Evolutionary conservation across 2,113 vertebrate genomes (phyloP), one percentile per base, ranked within the genome.

Genomic region (Malurus alboscapulatus): DNA sequence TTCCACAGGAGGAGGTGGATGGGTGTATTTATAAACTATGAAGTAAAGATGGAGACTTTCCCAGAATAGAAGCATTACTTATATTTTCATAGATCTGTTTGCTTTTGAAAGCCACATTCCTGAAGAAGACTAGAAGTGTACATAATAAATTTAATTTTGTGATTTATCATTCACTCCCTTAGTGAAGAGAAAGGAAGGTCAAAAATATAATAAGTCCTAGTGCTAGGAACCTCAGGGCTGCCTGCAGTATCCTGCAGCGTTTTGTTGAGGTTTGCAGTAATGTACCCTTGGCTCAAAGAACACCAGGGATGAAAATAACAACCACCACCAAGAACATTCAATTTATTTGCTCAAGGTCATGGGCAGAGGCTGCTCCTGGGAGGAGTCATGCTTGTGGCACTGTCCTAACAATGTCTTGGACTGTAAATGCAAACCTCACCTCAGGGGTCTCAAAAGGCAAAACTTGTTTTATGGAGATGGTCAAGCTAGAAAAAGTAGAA

Each of bases 101-200:
- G 74, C 40, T 86, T 85, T 72, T 34, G 30, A 90, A 91, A 85
- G 48, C 48, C 58, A 44, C 29, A 7, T 62, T 88, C 38, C 40
- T 55, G 17, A 61, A 77, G 54, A 61, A 9, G 20, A 77, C 0
- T 0, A 47, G 6, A 5, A 62, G 32, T 20, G n/a, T 42, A n/a
- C 22, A 88, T 62, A 80, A 21, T 16, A 59, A 81, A 32, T 53
- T 68, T 45, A 25, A 65, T 79, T 65, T 55, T 71, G 34, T 40
- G 20, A 45, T 51, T 45, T 50, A 73, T 24, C 16, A 22, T 61
- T 89, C 72, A 76, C 9, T 81, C 29, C 17, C 38, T 34, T 21
- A 11, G 27, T 69, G n/a, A 78, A 67, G 51, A 55, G 58, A 88
- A 79, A 75, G 15, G 24, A 30, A 91, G 34, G 40, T 69, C 50